Evolutionary conservation across 2,113 vertebrate genomes (phyloP).

Genomic region (Strix uralensis): DNA sequence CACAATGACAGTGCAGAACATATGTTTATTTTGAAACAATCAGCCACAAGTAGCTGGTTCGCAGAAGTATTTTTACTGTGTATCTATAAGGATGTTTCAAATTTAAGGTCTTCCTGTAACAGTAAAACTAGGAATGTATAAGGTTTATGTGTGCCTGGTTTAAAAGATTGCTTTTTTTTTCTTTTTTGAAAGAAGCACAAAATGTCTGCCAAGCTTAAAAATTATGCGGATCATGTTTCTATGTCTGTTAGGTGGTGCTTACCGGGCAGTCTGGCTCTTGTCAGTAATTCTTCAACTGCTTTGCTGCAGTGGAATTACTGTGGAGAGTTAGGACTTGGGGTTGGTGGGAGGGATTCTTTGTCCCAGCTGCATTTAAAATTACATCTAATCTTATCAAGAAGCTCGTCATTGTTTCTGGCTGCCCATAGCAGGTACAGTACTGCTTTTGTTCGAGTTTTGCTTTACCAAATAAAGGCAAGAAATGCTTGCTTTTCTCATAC

Average conservation of each 20-base stretch:
- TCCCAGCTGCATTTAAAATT: slow-evolving; percentile 78
- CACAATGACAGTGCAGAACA: neutral
- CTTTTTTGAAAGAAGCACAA: slow-evolving; percentile 49
- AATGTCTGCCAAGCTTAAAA: slow-evolving; percentile 76
- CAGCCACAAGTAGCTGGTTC: neutral
- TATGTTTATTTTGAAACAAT: neutral
- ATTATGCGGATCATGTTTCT: slow-evolving; percentile 73
- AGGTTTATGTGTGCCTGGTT: slow-evolving; percentile 27
- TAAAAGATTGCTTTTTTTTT: neutral
- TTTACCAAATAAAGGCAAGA: slow-evolving; percentile 78
- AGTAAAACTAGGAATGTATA: slow-evolving; percentile 20
- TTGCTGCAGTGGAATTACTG: slow-evolving; percentile 75
- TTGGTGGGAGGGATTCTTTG: slow-evolving; percentile 75
- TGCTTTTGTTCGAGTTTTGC: slow-evolving; percentile 85
- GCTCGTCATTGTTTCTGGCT: slow-evolving; percentile 80
- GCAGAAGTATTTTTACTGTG: neutral
- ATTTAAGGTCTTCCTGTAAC: slow-evolving; percentile 2
- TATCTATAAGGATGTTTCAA: neutral
- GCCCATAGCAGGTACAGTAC: slow-evolving; percentile 85
- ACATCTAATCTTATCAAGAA: slow-evolving; percentile 86
- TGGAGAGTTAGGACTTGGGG: slow-evolving; percentile 68
- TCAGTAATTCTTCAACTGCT: slow-evolving; percentile 75
- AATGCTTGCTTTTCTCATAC: slow-evolving; percentile 51
- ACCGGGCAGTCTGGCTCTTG: slow-evolving; percentile 73
- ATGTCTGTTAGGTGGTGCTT: slow-evolving; percentile 70